These are phyloP conservation scores for Drosophila biarmipes DNA, from an alignment of 1,140 invertebrate genomes.

Conservation along the genomic window DNA sequence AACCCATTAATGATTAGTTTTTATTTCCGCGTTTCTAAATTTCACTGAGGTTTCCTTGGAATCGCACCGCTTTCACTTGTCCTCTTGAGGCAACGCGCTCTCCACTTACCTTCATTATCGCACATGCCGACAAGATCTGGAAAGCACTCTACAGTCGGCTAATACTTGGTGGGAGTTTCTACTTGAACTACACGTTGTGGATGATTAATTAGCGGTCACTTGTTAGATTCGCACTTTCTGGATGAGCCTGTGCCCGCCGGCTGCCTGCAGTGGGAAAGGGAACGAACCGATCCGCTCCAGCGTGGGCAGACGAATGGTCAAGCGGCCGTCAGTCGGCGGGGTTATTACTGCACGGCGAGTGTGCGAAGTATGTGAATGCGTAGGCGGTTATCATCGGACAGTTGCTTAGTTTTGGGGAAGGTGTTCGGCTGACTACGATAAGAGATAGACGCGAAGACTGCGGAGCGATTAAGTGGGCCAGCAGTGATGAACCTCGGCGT, in stretches of 20 bases:
- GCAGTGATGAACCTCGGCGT: slow-evolving; percentile 10
- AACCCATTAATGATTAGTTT: not conserved
- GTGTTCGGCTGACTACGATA: slow-evolving; percentile 26
- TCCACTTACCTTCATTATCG: slow-evolving; percentile 47
- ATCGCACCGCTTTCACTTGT: slow-evolving; percentile 13
- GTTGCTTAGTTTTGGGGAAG: slow-evolving; percentile 22
- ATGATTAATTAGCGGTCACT: slow-evolving; percentile 53
- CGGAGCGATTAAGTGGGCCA: slow-evolving; percentile 33
- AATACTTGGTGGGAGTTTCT: not conserved
- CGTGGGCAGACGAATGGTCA: slow-evolving; percentile 43
- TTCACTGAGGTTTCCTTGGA: not conserved
- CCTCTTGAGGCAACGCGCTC: slow-evolving; percentile 7
- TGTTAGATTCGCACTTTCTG: slow-evolving; percentile 27
- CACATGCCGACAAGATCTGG: slow-evolving; percentile 32
- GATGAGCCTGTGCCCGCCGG: slow-evolving; percentile 14
- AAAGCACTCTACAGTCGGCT: slow-evolving; percentile 8
- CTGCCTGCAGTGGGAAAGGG: slow-evolving; percentile 12
- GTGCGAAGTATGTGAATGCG: slow-evolving; percentile 25
- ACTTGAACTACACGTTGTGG: slow-evolving; percentile 17
- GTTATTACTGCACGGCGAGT: slow-evolving; percentile 14
- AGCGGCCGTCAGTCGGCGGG: slow-evolving; percentile 3
- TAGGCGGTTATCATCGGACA: slow-evolving; percentile 36
- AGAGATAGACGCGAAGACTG: slow-evolving; percentile 18
- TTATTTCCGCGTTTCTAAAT: not conserved
- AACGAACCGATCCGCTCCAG: slow-evolving; percentile 33